Base-by-base conservation (phyloP, 2,888 invertebrate species). In the Criorhina ranunculi region DNA sequence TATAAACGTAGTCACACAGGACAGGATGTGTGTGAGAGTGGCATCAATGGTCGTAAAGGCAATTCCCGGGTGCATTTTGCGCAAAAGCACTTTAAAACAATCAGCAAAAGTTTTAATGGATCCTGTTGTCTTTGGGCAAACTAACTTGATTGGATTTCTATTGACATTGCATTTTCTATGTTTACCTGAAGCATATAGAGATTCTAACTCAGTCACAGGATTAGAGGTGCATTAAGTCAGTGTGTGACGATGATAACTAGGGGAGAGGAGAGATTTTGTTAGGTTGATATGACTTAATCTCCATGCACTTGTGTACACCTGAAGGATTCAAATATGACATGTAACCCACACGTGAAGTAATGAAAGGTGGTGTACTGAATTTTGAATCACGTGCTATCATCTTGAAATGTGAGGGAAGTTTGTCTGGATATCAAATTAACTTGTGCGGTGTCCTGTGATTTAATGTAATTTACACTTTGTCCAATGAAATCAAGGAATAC, bases 141-240 rank as follows among this genome's bases (percentile, higher is more conserved):
- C 85, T 85, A 85, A 85, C 79, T 85, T 85, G 85, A 85, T 85
- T 85, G 85, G 85, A 85, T 85, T 85, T 85, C 79, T 85, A 85
- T 85, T 85, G 85, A 80, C 85, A 85, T 76, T 85, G 85, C 85
- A 85, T 85, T 85, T 85, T 85, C 85, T 76, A 17, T 85, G 85
- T 85, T 85, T 85, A 85, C 85, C 85, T 76, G 70, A 11, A 69
- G 53, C 64, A 44, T 12, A 70, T 49, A 67, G 19, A 64, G 33
- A 70, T 15, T 24, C 7, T 12, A 81, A 11, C 24, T 51, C 35
- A 19, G 44, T 67, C 53, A 51, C 62, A 40, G 42, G 19, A 44
- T 40, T 46, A 12, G 31, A 72, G 70, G 60, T 82, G 82, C 72
- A 72, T 77, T 82, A 77, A 82, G 82, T 82, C 82, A 77, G 70